phyloP scores from a whole-genome alignment of 2,888 invertebrate species.

The Odontomyia ornata region DNA sequence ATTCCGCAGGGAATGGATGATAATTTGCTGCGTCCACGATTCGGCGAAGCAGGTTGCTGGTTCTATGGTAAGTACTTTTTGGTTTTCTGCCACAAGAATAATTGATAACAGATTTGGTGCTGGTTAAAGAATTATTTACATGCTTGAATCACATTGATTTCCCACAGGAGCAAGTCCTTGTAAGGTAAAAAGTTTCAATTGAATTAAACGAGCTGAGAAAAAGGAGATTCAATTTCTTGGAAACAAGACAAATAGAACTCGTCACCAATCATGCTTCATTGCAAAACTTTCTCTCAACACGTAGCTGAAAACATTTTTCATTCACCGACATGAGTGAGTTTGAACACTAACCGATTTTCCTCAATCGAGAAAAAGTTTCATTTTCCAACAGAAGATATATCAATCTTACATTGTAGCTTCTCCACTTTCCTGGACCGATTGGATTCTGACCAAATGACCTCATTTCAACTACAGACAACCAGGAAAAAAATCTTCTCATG shows the following conservation, averaged over 20 bases:
- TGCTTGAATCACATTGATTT: no score
- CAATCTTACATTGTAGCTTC: background rate
- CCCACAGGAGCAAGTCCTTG: no score
- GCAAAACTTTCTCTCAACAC: background rate
- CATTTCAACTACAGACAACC: background rate
- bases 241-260: no score
- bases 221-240: no score
- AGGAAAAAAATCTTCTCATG: constrained; percentile 6
- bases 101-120: background rate
- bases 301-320: background rate
- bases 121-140: background rate
- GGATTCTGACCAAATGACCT: constrained; percentile 31
- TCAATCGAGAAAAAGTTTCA: background rate
- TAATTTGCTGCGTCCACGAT: constrained; percentile 77
- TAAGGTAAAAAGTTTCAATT: no score
- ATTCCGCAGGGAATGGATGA: constrained; percentile 69
- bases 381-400: background rate
- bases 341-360: background rate
- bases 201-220: no score
- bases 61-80: constrained; percentile 75
- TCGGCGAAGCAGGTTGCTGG: constrained; percentile 83
- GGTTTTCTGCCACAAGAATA: background rate
- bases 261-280: background rate
- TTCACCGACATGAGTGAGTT: background rate
- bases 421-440: background rate